phyloP scores from a whole-genome alignment of 1,140 invertebrate genomes.

The Teleopsis dalmanni region DNA sequence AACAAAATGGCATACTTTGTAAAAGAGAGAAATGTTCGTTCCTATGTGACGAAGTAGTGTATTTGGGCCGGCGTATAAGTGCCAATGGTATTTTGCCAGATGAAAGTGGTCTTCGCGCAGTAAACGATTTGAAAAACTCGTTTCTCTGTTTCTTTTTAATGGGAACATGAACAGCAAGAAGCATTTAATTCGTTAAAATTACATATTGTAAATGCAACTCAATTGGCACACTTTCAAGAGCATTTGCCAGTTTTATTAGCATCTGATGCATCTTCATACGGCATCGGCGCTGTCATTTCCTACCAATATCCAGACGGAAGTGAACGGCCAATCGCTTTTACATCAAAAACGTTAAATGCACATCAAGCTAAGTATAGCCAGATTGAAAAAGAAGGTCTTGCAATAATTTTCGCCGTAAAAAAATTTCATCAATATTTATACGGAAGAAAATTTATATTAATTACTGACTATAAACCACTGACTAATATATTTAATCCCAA shows the following conservation, averaged over 20 bases:
- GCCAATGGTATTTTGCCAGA: conserved; percentile 16
- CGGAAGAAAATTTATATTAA: conserved; percentile 23
- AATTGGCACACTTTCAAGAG: background rate
- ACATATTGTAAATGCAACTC: background rate
- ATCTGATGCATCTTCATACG: conserved; percentile 47
- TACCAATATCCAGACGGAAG: conserved; percentile 38
- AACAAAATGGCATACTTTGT: conserved; percentile 11
- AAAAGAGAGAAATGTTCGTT: conserved; percentile 17
- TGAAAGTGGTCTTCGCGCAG: conserved; percentile 14
- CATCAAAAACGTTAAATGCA: conserved; percentile 14
- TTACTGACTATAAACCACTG: conserved; percentile 48
- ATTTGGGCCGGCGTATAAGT: conserved; percentile 27
- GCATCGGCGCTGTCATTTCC: conserved; percentile 46
- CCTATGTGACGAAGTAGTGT: conserved; percentile 21
- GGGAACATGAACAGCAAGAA: too few species aligned
- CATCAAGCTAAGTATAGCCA: conserved; percentile 26
- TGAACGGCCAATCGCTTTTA: conserved; percentile 21
- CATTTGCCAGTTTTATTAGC: conserved; percentile 28
- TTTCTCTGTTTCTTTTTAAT: too few species aligned
- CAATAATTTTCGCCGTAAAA: conserved; percentile 44
- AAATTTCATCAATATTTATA: conserved; percentile 46
- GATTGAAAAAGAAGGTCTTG: conserved; percentile 44
- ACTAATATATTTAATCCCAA: conserved; percentile 28
- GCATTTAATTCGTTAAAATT: background rate
- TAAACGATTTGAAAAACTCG: too few species aligned